phyloP scores from a whole-genome alignment of 1,140 invertebrate species.

The Drosophila pandora region DNA sequence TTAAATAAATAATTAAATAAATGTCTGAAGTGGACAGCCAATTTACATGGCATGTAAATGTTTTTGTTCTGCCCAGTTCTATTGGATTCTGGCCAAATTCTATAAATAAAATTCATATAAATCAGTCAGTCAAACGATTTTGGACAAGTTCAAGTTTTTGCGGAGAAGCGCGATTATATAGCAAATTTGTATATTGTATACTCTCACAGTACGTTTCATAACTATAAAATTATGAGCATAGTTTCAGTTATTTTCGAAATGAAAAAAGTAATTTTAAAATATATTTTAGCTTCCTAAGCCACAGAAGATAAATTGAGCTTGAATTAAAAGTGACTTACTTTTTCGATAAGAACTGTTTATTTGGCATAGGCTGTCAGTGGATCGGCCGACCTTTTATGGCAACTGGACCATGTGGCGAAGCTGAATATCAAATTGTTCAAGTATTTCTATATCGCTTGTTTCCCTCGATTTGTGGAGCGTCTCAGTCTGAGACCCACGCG shows the following conservation, averaged over 20 bases:
- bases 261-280: background rate
- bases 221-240: background rate
- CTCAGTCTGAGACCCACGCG: slow-evolving; percentile 59
- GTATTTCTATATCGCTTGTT: slow-evolving; percentile 43
- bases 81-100: slow-evolving; percentile 17
- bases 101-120: slow-evolving; percentile 67
- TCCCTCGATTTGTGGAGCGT: slow-evolving; percentile 7
- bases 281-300: background rate
- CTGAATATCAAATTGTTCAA: slow-evolving; percentile 58
- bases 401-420: slow-evolving; percentile 70
- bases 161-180: slow-evolving; percentile 25
- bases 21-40: slow-evolving; percentile 58
- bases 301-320: background rate
- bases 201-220: slow-evolving; percentile 40
- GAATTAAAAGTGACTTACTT: background rate
- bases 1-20: slow-evolving; percentile 81
- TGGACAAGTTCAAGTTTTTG: slow-evolving; percentile 64
- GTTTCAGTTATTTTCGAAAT: too few relatives aligned
- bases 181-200: slow-evolving; percentile 6
- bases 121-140: slow-evolving; percentile 63
- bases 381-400: slow-evolving; percentile 56
- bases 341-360: slow-evolving; percentile 34
- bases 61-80: slow-evolving; percentile 11
- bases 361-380: slow-evolving; percentile 44
- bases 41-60: slow-evolving; percentile 78